These are phyloP conservation scores for Istiophorus platypterus DNA, from an alignment of 2,113 vertebrate genomes.

Conservation along the genomic window DNA sequence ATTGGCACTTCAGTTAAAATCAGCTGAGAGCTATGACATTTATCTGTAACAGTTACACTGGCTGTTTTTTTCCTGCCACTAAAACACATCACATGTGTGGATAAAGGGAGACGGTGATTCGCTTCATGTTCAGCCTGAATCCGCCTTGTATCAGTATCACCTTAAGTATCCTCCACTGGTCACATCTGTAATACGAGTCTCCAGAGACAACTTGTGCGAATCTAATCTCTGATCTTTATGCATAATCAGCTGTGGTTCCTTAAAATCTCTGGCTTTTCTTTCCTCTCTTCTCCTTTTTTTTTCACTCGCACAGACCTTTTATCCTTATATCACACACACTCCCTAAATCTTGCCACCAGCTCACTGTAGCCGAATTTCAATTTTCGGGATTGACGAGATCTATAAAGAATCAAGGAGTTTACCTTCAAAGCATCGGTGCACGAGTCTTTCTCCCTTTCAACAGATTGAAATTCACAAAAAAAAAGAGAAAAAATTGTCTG, in stretches of 20 bases:
- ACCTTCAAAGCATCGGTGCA: neutral
- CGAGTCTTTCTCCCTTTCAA: neutral
- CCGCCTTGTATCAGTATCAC: neutral
- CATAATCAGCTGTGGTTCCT: neutral
- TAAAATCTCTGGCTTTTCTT: slow-evolving; percentile 1
- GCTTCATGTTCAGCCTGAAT: slow-evolving; percentile 27
- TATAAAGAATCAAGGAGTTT: slow-evolving; percentile 10
- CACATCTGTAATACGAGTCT: neutral
- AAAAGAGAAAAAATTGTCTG: no score
- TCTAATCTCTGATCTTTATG: slow-evolving; percentile 29
- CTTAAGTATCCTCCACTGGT: neutral
- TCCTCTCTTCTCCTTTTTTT: slow-evolving; percentile 16
- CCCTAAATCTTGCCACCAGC: slow-evolving; percentile 7
- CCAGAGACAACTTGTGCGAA: neutral
- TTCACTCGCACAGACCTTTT: neutral
- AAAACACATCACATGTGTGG: neutral
- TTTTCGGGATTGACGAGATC: slow-evolving; percentile 14
- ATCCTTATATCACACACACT: neutral
- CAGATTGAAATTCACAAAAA: neutral
- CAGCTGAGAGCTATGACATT: neutral
- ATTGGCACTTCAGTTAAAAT: neutral
- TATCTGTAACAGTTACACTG: neutral
- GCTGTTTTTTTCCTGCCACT: neutral
- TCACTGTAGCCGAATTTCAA: slow-evolving; percentile 17
- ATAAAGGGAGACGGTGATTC: neutral